Base-by-base conservation (phyloP, 2,888 invertebrate species). In the Pachymerium ferrugineum region DNA sequence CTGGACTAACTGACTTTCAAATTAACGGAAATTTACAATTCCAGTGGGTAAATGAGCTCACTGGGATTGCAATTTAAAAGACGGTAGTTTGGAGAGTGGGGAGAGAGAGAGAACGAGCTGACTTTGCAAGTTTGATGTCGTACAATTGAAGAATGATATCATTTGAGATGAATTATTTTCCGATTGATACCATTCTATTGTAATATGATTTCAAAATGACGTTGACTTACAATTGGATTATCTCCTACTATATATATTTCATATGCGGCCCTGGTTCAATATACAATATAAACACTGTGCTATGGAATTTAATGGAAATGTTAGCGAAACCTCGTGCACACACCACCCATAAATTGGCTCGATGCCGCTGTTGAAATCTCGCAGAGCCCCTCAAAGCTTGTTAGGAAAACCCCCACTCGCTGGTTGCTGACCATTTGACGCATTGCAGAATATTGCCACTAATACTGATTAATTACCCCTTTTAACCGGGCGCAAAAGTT, bases 11-110 rank as follows among this genome's bases (percentile, higher is more conserved):
- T 47, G 47, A 47, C 47, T 47, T 47, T 16, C 47, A 47, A 47
- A 47, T 47, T 47, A 47, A 47, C 47, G 47, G 47, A 47, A n/a
- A 47, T 47, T 47, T 47, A 47, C 47, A 47, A 47, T 47, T 47
- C 47, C 47, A 47, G 6, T 16, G 22, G 47, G 47, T 22, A 47
- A 47, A 47, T 47, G 47, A 47, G 47, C 47, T 19, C 47, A 47
- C 47, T 47, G 22, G 47, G 22, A 47, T 47, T 47, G 16, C 47
- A 47, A 47, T 47, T 47, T 47, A 22, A 22, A 8, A 47, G 47
- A 16, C 8, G 16, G n/a, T 19, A 47, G 19, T n/a, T n/a, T n/a
- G n/a, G n/a, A n/a, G n/a, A n/a, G n/a, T n/a, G n/a, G n/a, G n/a
- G n/a, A n/a, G n/a, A n/a, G n/a, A n/a, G n/a, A n/a, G n/a, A n/a